Percentiles rank a stretch among this genome's conserved stretches.
These are phyloP conservation scores for Jaculus jaculus DNA, from an alignment of 2,113 vertebrate genomes.

Conservation along the genomic window DNA sequence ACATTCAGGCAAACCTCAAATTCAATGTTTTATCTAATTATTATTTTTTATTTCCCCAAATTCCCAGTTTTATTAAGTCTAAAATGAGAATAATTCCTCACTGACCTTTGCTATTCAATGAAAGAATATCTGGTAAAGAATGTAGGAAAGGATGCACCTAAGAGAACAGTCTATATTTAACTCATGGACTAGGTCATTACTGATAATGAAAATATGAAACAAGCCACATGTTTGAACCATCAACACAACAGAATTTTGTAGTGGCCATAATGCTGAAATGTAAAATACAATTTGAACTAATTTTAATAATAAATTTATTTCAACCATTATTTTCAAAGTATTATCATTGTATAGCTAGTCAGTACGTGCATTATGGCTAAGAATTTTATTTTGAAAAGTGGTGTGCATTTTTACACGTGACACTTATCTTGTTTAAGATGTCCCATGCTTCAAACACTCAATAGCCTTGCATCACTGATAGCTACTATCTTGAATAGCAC, in stretches of 20 bases:
- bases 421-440: not conserved
- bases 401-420: not conserved
- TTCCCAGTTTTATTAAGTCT: not conserved
- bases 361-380: not conserved
- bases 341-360: not conserved
- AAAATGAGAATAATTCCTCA: conserved; percentile 5
- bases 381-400: not conserved
- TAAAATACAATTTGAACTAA: not conserved
- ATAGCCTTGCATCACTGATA: not conserved
- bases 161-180: not conserved
- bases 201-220: not conserved
- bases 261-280: not conserved
- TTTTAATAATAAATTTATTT: conserved; percentile 3
- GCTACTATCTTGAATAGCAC: not conserved
- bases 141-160: not conserved
- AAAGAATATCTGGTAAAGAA: not conserved
- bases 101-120: not conserved
- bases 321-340: not conserved
- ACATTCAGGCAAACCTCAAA: not conserved
- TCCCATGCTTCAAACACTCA: not conserved
- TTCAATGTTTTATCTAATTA: not conserved
- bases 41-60: not conserved
- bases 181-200: not conserved
- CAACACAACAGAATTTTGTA: not conserved
- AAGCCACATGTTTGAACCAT: not conserved